Percentiles rank a stretch among this genome's conserved stretches.
Evolutionary conservation across 2,797 vertebrate species (phyloP).

Genomic region (Delichon dasypus): DNA sequence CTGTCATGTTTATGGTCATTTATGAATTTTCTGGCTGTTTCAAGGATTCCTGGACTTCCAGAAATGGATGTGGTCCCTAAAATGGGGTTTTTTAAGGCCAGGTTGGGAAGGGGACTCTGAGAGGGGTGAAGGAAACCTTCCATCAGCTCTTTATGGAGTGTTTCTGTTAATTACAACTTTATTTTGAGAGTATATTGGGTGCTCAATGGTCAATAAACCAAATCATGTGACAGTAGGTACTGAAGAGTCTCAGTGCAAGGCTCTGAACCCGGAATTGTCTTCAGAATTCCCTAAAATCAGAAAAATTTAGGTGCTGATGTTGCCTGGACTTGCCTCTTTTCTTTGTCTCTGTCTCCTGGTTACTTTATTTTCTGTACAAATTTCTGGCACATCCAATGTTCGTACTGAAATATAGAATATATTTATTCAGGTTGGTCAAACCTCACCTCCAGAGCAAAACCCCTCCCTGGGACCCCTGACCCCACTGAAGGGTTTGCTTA

Average conservation of each 20-base stretch:
- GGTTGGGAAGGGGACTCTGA: not conserved
- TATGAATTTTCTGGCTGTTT: not conserved
- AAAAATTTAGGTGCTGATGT: not conserved
- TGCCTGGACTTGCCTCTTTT: not conserved
- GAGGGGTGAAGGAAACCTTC: not conserved
- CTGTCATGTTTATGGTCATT: not conserved
- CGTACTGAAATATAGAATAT: not conserved
- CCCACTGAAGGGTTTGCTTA: not conserved
- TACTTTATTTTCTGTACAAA: not conserved
- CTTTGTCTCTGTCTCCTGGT: not conserved
- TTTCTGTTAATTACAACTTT: not conserved
- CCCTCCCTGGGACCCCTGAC: not conserved
- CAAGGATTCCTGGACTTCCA: not conserved
- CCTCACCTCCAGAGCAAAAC: not conserved
- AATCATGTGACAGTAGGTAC: not conserved
- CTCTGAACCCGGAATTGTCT: not conserved
- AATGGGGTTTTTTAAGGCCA: not conserved
- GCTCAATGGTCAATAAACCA: not conserved
- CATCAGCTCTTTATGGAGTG: not conserved
- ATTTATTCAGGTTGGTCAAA: not conserved
- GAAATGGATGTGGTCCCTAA: not conserved
- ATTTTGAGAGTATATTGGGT: not conserved
- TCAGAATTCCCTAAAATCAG: not conserved
- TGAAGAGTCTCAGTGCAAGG: not conserved
- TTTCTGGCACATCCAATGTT: not conserved